Evolutionary conservation across 2,797 vertebrate genomes (phyloP).

Genomic region (Crenichthys baileyi): DNA sequence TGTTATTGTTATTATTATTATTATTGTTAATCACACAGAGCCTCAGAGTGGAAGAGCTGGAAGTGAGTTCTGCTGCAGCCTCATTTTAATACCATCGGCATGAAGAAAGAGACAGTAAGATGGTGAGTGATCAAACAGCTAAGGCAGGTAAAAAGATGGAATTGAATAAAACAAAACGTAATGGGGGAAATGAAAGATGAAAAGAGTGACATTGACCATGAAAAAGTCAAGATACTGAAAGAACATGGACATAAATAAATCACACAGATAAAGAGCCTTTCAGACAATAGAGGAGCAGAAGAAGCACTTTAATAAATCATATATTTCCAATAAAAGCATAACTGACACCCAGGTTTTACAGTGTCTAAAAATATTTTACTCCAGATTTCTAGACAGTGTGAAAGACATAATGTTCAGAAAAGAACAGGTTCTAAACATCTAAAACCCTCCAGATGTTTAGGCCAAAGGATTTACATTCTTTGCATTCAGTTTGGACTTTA

Average conservation of each 20-base stretch:
- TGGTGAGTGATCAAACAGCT: conserved; percentile 7
- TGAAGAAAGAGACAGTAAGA: not conserved
- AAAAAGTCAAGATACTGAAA: conserved; percentile 6
- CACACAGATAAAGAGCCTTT: not conserved
- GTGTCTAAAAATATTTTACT: not conserved
- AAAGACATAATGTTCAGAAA: not conserved
- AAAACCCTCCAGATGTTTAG: not conserved
- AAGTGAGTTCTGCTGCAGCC: not conserved
- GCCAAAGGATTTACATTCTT: not conserved
- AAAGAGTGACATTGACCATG: conserved; percentile 8
- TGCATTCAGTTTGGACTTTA: not conserved
- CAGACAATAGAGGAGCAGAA: conserved; percentile 7
- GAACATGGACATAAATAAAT: conserved; percentile 2
- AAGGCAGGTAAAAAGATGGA: conserved; percentile 29
- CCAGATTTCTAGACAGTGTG: not conserved
- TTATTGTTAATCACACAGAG: not conserved
- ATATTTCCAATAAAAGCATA: not conserved
- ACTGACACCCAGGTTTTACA: not conserved
- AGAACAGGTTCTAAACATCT: not conserved
- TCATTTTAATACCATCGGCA: not conserved
- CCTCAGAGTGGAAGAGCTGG: not conserved
- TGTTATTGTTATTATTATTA: not conserved
- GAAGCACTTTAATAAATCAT: not conserved
- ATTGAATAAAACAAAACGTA: conserved; percentile 16
- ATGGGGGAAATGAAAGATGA: not conserved